Base-by-base conservation (phyloP, 2,113 vertebrate species). In the Phaetusa simplex region DNA sequence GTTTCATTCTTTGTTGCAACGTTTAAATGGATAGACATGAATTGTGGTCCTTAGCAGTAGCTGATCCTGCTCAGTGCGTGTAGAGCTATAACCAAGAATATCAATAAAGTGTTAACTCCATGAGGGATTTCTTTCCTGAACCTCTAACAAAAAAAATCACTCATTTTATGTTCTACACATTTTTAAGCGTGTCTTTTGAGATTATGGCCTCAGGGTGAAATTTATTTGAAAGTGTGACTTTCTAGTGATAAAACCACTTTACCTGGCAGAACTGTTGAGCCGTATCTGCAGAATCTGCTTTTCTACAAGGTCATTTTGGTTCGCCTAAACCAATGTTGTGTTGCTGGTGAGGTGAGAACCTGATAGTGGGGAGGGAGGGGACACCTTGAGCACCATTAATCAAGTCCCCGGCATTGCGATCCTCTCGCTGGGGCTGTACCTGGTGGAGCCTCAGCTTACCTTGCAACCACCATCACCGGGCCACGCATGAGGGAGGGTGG, bases 191-290 rank as follows among this genome's bases (percentile, higher is more conserved):
- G 30, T 93, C 82, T 93, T 96, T 94, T 1, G 9, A 79, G 86
- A 82, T 89, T 76, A 77, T 83, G 66, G 92, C 85, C 81, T 95
- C 4, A 0, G 65, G 86, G 61, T 94, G 83, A 95, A 86, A 86
- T 88, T 93, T 91, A 78, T 93, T 94, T 94, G 79, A 86, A 96
- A 56, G 86, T 82, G 77, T 95, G 95, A 94, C 81, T 95, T 96
- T 87, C 78, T 91, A 58, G 86, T 89, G 73, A 87, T 91, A 95
- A 89, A 94, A 88, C 32, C 66, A 72, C 74, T 95, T 95, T 55
- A 61, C 92, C 73, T 90, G 88, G 73, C 49, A 70, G 89, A 95
- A 58, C 40, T 55, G 32, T 55, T 74, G 81, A 76, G 86, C 49
- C 0, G 0, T 62, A 52, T 38, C 56, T 81, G 47, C 76, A 76